phyloP scores from a whole-genome alignment of 2,113 vertebrate species.

The zebrafish (Danio rerio) region DNA sequence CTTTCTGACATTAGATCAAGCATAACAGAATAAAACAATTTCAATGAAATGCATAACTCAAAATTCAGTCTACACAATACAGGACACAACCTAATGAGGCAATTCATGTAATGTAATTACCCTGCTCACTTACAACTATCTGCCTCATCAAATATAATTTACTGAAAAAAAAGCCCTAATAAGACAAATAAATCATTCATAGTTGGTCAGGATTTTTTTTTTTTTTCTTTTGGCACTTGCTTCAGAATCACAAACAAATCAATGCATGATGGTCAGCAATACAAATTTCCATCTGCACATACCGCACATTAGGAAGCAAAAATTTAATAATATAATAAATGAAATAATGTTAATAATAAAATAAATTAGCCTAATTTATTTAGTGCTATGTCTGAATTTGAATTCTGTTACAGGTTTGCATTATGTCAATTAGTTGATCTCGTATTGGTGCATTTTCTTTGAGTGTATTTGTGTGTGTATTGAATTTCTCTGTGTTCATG shows the following conservation, averaged over 20 bases:
- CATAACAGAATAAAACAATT: neutral
- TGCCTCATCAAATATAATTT: slow-evolving; percentile 26
- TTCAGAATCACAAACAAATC: slow-evolving; percentile 1
- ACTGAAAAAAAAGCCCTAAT: slow-evolving; percentile 12
- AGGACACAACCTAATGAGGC: slow-evolving; percentile 38
- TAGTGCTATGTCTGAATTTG: no score
- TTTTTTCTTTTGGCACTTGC: slow-evolving; percentile 30
- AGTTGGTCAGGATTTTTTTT: slow-evolving; percentile 36
- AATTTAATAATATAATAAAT: neutral
- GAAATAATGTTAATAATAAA: no score
- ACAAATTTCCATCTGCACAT: neutral
- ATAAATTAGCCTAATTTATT: no score
- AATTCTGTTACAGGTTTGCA: no score
- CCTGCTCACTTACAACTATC: slow-evolving; percentile 1
- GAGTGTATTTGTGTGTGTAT: no score
- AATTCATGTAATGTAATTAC: slow-evolving; percentile 32
- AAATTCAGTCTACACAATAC: slow-evolving; percentile 11
- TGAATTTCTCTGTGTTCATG: no score
- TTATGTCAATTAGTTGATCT: no score
- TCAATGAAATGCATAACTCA: slow-evolving; percentile 1
- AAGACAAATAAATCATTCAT: slow-evolving; percentile 35
- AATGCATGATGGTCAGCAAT: neutral
- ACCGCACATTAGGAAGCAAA: neutral
- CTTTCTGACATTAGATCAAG: neutral
- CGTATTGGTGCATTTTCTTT: no score